Conservation (phyloP, 2,888 invertebrate species). For the Unio delphinus region DNA sequence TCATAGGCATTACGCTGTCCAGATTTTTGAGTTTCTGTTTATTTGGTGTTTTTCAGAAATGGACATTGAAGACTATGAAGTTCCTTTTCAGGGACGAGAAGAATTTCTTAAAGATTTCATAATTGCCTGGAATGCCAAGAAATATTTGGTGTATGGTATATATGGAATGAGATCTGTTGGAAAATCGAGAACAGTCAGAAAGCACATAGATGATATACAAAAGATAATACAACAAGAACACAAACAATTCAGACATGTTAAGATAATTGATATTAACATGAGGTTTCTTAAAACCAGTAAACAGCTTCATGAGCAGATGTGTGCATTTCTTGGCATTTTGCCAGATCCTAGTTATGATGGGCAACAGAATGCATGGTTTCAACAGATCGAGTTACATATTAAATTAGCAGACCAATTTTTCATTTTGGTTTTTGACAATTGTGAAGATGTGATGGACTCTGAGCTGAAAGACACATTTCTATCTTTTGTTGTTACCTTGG, state of each 20-base stretch:
- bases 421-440: conserved; percentile 26
- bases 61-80: neutral
- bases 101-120: conserved; percentile 2
- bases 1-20: too few species aligned
- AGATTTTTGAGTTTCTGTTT: too few species aligned
- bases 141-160: neutral
- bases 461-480: conserved; percentile 8
- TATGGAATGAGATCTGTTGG: conserved; percentile 6
- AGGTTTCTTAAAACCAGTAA: too few species aligned
- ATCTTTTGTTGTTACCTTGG: conserved; percentile 3
- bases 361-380: too few species aligned
- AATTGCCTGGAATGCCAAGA: neutral
- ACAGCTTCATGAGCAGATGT: too few species aligned
- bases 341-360: too few species aligned
- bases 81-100: conserved; percentile 3
- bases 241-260: too few species aligned
- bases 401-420: conserved; percentile 4
- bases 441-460: conserved; percentile 21
- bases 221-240: too few species aligned
- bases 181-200: conserved; percentile 3
- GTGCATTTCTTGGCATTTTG: too few species aligned
- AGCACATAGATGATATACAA: too few species aligned
- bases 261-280: too few species aligned
- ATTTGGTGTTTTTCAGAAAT: too few species aligned
- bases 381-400: neutral